A percentile compares a stretch with the other conserved stretches of the same genome.
phyloP scores from a whole-genome alignment of 2,113 vertebrate genomes.

The Accipiter cooperii region DNA sequence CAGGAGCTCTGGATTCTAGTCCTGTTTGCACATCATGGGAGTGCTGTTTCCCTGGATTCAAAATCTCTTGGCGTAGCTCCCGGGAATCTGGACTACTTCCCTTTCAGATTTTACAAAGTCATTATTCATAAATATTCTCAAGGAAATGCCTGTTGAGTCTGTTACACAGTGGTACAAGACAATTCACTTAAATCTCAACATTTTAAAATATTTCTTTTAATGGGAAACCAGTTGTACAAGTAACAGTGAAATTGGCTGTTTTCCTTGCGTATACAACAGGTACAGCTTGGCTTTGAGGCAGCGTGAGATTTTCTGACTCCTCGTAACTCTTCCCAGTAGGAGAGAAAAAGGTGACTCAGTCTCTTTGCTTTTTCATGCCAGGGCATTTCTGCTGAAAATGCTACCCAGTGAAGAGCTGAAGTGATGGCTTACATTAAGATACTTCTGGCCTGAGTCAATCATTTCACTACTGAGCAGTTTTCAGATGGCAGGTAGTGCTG shows the following conservation, averaged over 20 bases:
- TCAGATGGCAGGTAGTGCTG: neutral
- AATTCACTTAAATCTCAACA: neutral
- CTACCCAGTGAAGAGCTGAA: neutral
- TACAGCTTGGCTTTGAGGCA: neutral
- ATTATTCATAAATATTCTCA: neutral
- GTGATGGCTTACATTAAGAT: neutral
- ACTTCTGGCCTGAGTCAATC: neutral
- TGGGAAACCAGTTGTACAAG: neutral
- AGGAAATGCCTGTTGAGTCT: neutral
- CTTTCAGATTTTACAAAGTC: neutral
- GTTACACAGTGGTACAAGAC: neutral
- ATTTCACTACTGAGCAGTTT: neutral
- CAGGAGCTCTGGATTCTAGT: neutral
- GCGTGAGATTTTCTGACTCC: neutral
- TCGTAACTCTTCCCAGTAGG: rapidly evolving
- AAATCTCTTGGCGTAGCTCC: neutral
- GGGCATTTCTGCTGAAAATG: neutral
- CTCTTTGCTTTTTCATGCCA: neutral
- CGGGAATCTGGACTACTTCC: neutral
- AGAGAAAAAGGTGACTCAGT: neutral
- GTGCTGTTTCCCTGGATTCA: neutral
- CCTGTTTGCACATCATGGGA: neutral
- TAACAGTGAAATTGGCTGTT: neutral
- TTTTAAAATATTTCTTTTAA: neutral
- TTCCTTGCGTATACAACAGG: neutral